Conservation (phyloP, 92 coral and sea anemone genomes). For the Parazoanthus atlanticus region DNA sequence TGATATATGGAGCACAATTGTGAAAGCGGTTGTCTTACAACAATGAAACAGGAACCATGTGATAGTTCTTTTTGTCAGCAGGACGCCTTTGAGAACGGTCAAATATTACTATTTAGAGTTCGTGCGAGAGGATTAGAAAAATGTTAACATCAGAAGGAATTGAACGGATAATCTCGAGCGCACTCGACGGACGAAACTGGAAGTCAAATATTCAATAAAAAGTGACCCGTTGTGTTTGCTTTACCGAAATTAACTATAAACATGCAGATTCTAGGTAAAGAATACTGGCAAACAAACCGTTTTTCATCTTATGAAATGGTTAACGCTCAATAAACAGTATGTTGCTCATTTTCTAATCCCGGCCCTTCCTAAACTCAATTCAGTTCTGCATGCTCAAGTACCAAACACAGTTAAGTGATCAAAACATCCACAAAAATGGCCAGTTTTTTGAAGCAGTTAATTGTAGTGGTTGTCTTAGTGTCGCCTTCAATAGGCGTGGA, state of each 20-base stretch:
- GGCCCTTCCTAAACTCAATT: neutral
- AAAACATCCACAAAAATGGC: neutral
- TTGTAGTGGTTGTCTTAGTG: neutral
- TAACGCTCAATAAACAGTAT: conserved; percentile 9
- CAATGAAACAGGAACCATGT: neutral
- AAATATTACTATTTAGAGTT: neutral
- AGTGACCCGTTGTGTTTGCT: neutral
- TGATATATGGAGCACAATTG: neutral
- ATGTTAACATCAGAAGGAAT: neutral
- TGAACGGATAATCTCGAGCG: neutral
- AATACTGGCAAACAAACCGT: neutral
- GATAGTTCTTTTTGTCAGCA: neutral
- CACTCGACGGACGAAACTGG: neutral
- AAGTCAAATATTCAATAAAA: conserved; percentile 16
- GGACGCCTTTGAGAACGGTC: neutral
- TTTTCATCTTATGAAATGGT: neutral
- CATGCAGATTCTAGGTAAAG: neutral
- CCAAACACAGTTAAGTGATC: neutral
- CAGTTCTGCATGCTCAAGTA: neutral
- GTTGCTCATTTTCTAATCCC: neutral
- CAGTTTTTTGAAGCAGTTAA: neutral
- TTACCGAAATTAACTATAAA: neutral
- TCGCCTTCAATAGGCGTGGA: neutral
- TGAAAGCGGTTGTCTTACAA: neutral
- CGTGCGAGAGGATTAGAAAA: neutral